Base-by-base conservation (phyloP, 1,140 invertebrate genomes). In the Condylostylus longicornis region DNA sequence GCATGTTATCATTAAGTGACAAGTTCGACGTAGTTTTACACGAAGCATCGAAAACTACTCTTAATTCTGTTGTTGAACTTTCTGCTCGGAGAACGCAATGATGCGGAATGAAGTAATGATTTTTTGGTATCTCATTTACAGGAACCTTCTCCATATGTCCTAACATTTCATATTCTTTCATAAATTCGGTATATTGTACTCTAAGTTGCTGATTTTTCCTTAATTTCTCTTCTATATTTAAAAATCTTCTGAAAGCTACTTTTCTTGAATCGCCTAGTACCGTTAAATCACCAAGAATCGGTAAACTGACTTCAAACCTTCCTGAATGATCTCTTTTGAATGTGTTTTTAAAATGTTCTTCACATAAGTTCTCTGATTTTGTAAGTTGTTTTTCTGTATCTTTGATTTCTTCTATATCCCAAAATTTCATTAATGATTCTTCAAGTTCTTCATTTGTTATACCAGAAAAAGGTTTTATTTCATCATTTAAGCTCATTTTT, bases 91-190 rank as follows among this genome's bases (percentile, higher is more conserved):
- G n/a, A 12, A 35, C 18, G 17, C 21, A 35, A 6, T 35, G 22
- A 33, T 40, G 38, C 9, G 57, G 50, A 6, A 61, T 34, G 27
- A 37, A 45, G 38, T 43, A 43, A 17, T 41, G 40, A 12, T n/a
- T 14, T 17, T 50, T 25, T 1, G 37, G 3, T 10, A 50, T 31
- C 25, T 51, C 40, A 29, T 45, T 51, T 28, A 51, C 42, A 30
- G 58, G 52, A 3, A 45, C 28, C 12, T 35, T 9, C 29, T 41
- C 46, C 43, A 62, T 55, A 40, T 62, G 54, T 8, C 50, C 52
- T 9, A 54, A 43, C 3, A 47, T 38, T 5, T 54, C 9, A 41
- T 53, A 63, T 37, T 59, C 54, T 40, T 54, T 43, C 43, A 58
- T 51, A 18, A 45, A 47, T 44, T 42, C 19, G 15, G 33, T 28